These are phyloP conservation scores for Ceratina australensis DNA, from an alignment of 1,140 invertebrate genomes.

Conservation along the genomic window DNA sequence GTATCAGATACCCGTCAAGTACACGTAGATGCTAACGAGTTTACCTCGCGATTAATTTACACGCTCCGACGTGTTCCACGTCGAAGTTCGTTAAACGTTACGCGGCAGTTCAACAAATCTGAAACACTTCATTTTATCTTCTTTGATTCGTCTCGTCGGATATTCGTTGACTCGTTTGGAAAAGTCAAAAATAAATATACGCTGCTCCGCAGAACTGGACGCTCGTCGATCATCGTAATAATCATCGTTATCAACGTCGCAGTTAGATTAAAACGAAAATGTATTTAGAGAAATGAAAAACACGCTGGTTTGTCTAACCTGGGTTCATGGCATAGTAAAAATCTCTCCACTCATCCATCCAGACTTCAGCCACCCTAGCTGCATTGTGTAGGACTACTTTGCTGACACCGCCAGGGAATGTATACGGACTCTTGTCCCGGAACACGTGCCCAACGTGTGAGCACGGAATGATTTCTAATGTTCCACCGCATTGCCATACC, in stretches of 20 bases:
- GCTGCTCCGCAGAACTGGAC: slow-evolving; percentile 5
- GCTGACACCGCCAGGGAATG: slow-evolving; percentile 98
- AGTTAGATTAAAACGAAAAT: slow-evolving; percentile 18
- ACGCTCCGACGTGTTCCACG: not conserved
- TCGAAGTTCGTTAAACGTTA: not conserved
- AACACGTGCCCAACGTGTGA: slow-evolving; percentile 99
- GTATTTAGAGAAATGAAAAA: slow-evolving; percentile 44
- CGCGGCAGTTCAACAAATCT: slow-evolving; percentile 3
- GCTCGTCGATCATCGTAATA: not conserved
- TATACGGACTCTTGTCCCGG: slow-evolving; percentile 99
- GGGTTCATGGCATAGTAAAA: slow-evolving; percentile 99
- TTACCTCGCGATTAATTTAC: not conserved
- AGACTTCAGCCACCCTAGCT: slow-evolving; percentile 96
- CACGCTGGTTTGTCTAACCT: slow-evolving; percentile 85
- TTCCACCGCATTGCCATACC: slow-evolving; percentile 99
- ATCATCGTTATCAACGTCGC: slow-evolving; percentile 20
- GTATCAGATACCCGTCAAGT: slow-evolving; percentile 62
- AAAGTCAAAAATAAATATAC: not conserved
- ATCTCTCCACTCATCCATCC: slow-evolving; percentile 99
- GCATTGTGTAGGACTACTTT: slow-evolving; percentile 98
- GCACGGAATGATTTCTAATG: slow-evolving; percentile 96
- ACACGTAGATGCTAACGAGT: slow-evolving; percentile 4
- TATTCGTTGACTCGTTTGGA: not conserved
- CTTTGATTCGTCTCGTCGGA: not conserved
- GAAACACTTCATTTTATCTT: not conserved